These are phyloP conservation scores for Pogonognathellus flavescens DNA, from an alignment of 1,140 invertebrate species.

Conservation along the genomic window DNA sequence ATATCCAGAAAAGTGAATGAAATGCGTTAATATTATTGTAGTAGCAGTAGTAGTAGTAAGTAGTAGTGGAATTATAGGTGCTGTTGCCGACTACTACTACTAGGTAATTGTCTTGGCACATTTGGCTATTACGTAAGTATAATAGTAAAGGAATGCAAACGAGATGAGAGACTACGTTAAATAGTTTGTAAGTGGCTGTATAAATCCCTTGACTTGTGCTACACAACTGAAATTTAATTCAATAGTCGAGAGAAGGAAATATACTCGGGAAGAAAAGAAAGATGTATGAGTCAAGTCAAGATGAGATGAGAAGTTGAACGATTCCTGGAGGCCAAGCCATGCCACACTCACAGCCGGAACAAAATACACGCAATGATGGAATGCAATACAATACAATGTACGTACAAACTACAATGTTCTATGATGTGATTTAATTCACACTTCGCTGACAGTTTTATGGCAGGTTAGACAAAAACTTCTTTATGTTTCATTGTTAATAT, in stretches of 20 bases:
- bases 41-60: not conserved
- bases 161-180: constrained; percentile 10
- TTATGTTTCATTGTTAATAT: constrained; percentile 40
- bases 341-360: not conserved
- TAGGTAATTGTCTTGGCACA: not conserved
- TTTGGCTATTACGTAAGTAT: not conserved
- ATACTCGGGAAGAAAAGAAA: not conserved
- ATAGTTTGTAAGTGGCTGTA: constrained; percentile 28
- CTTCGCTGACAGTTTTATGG: constrained; percentile 63
- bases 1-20: constrained; percentile 25
- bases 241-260: not conserved
- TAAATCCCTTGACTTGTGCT: constrained; percentile 42
- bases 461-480: constrained; percentile 41
- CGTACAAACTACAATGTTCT: constrained; percentile 52
- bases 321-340: constrained; percentile 15
- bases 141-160: not conserved
- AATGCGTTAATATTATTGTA: constrained; percentile 27
- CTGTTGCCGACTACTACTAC: too few relatives aligned
- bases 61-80: too few relatives aligned
- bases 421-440: constrained; percentile 65
- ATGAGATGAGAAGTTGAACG: constrained; percentile 40
- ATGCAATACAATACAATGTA: not conserved
- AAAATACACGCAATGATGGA: constrained; percentile 6
- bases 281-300: constrained; percentile 14
- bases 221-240: constrained; percentile 24